Base-by-base conservation (phyloP, 2,797 vertebrate genomes). In the Holocentrus rufus region DNA sequence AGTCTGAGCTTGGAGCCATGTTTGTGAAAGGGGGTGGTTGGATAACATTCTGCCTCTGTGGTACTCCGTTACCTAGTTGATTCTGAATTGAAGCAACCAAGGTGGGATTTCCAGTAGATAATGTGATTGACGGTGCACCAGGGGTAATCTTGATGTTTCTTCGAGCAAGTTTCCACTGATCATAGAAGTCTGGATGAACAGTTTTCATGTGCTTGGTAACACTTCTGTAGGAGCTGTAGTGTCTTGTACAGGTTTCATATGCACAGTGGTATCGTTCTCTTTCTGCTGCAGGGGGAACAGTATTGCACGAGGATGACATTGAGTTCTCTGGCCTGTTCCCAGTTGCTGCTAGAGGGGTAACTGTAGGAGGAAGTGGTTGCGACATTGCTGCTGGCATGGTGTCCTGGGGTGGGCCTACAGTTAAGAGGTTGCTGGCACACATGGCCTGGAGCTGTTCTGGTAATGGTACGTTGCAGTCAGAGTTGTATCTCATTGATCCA, bases 151-250 rank as follows among this genome's bases (percentile, higher is more conserved):
- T 95, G 81, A 95, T 96, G 72, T 92, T 96, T 83, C 92, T 96
- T 58, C 92, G 92, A 8, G 93, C 90, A 69, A 95, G 85, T 89
- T 97, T 98, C 94, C 97, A 97, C 57, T 94, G 91, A 34, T 95
- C 93, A 9, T 98, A 98, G 73, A 97, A 97, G 25, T 97, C 96
- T 22, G 96, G 93, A 80, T 99, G 98, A 44, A 92, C 90, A 0
- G 95, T 92, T 90, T 96, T 98, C 96, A 99, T 98, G 80, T 99
- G 98, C 85, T 99, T 99, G 59, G 94, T 93, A 74, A 98, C 96
- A 87, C 96, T 99, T 80, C 96, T 94, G 18, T 94, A 93, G 0
- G 95, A 96, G 88, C 97, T 96, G 79, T 99, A 99, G 0, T 95
- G 93, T 81, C 96, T 93, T 65, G 94, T 93, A 74, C 97, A 99